Percentiles rank a stretch among this genome's conserved stretches.
These are phyloP conservation scores for Porites rus DNA, from an alignment of 92 coral and sea anemone genomes.

Conservation along the genomic window DNA sequence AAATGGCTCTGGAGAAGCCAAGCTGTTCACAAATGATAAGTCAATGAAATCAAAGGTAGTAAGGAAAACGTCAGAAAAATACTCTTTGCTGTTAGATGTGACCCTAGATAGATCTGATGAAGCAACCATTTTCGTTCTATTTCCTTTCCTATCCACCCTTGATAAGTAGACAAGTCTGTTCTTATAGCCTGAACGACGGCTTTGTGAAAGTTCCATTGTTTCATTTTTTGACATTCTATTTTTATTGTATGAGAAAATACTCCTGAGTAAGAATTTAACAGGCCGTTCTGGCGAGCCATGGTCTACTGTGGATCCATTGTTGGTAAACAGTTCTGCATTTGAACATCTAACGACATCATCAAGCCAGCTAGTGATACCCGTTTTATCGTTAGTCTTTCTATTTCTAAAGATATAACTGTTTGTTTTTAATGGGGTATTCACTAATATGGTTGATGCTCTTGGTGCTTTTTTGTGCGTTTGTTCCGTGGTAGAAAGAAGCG, in stretches of 20 bases:
- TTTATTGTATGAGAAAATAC: not conserved
- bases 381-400: not conserved
- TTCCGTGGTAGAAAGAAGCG: too few relatives aligned
- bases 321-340: not conserved
- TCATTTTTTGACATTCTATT: not conserved
- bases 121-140: not conserved
- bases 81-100: not conserved
- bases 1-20: constrained; percentile 13
- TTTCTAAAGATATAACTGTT: not conserved
- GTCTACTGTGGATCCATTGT: not conserved
- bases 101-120: not conserved
- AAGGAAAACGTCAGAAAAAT: constrained; percentile 11
- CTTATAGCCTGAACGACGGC: not conserved
- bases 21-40: not conserved
- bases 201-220: not conserved
- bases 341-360: constrained; percentile 2
- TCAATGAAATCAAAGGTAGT: not conserved
- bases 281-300: not conserved
- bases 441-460: not conserved
- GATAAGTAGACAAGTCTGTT: not conserved
- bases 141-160: not conserved
- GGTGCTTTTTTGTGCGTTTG: not conserved
- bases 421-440: not conserved
- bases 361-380: constrained; percentile 2
- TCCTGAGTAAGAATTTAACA: not conserved